Percentiles rank a stretch among this genome's conserved stretches.
These are phyloP conservation scores for Rousettus madagascariensis DNA, from an alignment of 2,797 vertebrate species.

Conservation along the genomic window DNA sequence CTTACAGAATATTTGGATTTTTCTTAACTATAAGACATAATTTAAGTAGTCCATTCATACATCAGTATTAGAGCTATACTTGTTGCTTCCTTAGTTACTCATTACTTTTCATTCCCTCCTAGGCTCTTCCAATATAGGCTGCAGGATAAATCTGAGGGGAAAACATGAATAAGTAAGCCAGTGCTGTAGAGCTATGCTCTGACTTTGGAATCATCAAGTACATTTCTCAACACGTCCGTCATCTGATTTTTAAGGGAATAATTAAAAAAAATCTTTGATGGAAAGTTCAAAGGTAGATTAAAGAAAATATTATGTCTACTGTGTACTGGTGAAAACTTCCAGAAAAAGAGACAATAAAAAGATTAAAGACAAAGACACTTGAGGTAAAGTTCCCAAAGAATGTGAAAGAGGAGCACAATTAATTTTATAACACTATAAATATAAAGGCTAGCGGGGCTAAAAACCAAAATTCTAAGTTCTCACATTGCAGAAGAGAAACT, in stretches of 20 bases:
- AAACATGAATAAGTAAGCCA: neutral
- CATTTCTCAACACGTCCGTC: neutral
- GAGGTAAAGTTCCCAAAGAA: neutral
- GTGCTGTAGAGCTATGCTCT: neutral
- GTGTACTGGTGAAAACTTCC: neutral
- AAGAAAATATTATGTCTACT: neutral
- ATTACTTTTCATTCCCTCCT: neutral
- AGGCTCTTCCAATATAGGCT: neutral
- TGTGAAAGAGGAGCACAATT: neutral
- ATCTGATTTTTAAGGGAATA: neutral
- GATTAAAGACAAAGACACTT: neutral
- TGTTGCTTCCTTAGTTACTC: neutral
- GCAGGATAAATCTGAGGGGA: neutral
- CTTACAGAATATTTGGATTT: neutral
- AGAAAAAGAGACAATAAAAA: neutral
- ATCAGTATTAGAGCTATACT: neutral
- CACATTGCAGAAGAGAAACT: slow-evolving; percentile 28
- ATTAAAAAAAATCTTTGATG: neutral
- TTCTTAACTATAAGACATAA: neutral
- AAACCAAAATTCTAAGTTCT: slow-evolving; percentile 15
- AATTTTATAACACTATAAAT: neutral
- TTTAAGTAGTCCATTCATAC: neutral
- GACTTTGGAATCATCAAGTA: neutral
- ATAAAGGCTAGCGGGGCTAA: neutral
- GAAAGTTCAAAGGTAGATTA: neutral